A percentile compares a stretch with the other conserved stretches of the same genome.
Conservation (phyloP, 1,140 invertebrate genomes). For the Aphidius ervi region DNA sequence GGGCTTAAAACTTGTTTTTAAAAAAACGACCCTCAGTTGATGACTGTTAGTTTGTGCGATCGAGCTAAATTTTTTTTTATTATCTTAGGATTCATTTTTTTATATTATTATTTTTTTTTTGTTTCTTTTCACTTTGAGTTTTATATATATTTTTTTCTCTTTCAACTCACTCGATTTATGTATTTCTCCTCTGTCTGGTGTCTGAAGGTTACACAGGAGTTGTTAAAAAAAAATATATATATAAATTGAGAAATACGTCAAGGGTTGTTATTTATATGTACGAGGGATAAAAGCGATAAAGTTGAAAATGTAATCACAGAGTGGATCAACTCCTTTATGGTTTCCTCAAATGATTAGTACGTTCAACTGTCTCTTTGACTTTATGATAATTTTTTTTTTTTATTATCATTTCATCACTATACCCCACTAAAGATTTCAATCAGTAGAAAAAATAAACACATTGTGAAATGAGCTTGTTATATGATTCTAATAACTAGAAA, state of each 20-base stretch:
- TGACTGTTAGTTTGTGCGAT: constrained; percentile 4
- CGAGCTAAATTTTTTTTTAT: constrained; percentile 9
- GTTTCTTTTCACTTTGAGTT: too few species aligned
- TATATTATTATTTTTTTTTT: too few species aligned
- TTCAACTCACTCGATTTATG: neutral
- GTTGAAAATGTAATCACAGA: constrained; percentile 13
- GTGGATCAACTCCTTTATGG: constrained; percentile 7
- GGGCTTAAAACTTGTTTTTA: neutral
- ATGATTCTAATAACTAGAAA: too few species aligned
- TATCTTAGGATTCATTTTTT: constrained; percentile 13
- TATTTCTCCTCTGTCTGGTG: constrained; percentile 6
- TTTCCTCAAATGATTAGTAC: constrained; percentile 10
- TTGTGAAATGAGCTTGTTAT: too few species aligned
- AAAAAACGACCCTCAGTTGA: constrained; percentile 3
- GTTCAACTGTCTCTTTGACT: neutral
- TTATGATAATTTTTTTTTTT: too few species aligned
- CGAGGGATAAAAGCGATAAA: neutral
- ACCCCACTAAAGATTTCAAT: too few species aligned
- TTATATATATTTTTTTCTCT: neutral
- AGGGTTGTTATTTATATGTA: neutral
- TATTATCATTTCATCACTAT: too few species aligned
- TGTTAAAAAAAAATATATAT: neutral
- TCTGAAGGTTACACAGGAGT: constrained; percentile 11
- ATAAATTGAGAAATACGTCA: constrained; percentile 3
- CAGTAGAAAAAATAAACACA: too few species aligned